phyloP scores from a whole-genome alignment of 2,888 invertebrate genomes.

The Drosophila birchii region DNA sequence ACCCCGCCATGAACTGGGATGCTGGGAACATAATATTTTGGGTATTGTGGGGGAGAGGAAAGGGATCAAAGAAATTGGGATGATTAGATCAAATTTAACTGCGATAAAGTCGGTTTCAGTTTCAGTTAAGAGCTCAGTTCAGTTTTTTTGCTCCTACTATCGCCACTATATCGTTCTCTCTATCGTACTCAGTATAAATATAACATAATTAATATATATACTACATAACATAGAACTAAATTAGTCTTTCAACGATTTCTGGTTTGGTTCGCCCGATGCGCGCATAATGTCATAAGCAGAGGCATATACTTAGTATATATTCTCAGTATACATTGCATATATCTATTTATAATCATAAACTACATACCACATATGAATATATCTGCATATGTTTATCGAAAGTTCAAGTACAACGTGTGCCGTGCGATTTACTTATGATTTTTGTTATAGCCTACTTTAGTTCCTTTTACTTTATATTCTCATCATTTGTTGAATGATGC shows the following conservation, averaged over 20 bases:
- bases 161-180: conserved; percentile 47
- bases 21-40: background rate
- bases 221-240: conserved; percentile 59
- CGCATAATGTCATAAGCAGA: conserved; percentile 53
- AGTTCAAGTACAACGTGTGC: conserved; percentile 63
- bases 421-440: conserved; percentile 55
- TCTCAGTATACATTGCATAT: conserved; percentile 51
- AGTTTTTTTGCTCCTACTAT: conserved; percentile 33
- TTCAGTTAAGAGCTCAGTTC: conserved; percentile 26
- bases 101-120: conserved; percentile 16
- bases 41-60: conserved; percentile 15
- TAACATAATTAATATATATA: conserved; percentile 48
- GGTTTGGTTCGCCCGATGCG: conserved; percentile 56
- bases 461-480: conserved; percentile 26
- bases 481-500: conserved; percentile 47
- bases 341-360: conserved; percentile 58
- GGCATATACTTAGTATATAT: conserved; percentile 63
- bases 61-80: background rate
- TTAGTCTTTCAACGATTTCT: conserved; percentile 66
- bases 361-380: conserved; percentile 59
- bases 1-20: conserved; percentile 9
- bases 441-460: conserved; percentile 29
- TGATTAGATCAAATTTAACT: conserved; percentile 10
- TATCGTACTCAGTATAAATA: conserved; percentile 71
- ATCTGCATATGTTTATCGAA: conserved; percentile 49